Conservation (phyloP, 2,113 vertebrate genomes). For the Herpailurus yagouaroundi region DNA sequence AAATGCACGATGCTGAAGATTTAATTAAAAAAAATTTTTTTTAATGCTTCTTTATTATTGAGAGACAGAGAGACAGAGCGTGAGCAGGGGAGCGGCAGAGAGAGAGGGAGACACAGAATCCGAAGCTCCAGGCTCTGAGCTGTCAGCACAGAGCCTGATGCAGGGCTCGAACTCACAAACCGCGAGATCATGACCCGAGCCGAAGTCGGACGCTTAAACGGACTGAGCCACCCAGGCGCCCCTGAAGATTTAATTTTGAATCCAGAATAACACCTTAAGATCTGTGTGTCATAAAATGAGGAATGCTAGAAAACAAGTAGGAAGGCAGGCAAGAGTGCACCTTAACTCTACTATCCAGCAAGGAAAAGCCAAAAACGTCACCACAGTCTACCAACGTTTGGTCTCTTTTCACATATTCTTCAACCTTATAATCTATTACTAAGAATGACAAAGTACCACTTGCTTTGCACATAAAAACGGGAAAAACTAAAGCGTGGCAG, state of each 20-base stretch:
- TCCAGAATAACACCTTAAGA: constrained; percentile 13
- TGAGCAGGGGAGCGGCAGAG: no score
- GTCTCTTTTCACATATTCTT: background rate
- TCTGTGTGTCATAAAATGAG: background rate
- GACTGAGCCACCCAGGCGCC: no score
- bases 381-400: background rate
- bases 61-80: no score
- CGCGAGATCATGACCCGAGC: no score
- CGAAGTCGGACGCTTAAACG: no score
- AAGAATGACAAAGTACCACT: background rate
- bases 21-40: background rate
- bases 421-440: background rate
- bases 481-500: background rate
- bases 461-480: background rate
- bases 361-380: background rate
- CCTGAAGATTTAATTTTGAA: background rate
- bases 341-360: background rate
- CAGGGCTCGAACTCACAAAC: no score
- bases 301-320: background rate
- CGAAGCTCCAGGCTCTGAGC: no score
- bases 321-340: background rate
- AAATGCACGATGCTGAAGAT: background rate
- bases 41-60: no score
- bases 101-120: no score
- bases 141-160: no score